phyloP scores from a whole-genome alignment of 2,113 vertebrate species.

The Myodes glareolus region DNA sequence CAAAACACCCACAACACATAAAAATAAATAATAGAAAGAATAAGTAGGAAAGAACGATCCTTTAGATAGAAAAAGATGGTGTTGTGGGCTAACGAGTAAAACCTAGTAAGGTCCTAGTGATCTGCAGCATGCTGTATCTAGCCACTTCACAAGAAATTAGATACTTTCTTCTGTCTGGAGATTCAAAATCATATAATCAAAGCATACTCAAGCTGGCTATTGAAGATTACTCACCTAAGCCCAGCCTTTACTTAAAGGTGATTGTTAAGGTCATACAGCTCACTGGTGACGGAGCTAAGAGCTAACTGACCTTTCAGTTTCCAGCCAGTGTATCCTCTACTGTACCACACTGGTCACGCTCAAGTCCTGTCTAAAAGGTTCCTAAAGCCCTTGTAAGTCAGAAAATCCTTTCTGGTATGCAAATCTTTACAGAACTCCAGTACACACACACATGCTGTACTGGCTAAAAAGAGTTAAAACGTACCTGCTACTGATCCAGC shows the following conservation, averaged over 20 bases:
- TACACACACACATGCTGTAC: background rate
- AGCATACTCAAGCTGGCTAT: background rate
- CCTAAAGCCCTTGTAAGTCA: background rate
- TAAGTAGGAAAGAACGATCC: background rate
- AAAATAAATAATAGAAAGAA: background rate
- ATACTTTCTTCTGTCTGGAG: background rate
- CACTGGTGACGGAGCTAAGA: background rate
- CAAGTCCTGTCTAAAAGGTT: background rate
- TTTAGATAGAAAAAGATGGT: background rate
- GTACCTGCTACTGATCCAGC: background rate
- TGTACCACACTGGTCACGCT: background rate
- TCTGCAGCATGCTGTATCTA: background rate
- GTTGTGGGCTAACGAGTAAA: background rate
- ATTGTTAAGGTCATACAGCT: background rate
- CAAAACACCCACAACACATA: background rate
- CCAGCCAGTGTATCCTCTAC: background rate
- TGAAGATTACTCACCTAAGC: background rate
- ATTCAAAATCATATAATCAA: background rate
- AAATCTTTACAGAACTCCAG: conserved; percentile 18
- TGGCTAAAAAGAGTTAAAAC: background rate
- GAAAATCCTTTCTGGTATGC: conserved; percentile 12
- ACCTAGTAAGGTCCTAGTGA: conserved; percentile 36
- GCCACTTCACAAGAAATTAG: conserved; percentile 16
- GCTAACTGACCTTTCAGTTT: background rate
- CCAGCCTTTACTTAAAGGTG: background rate